phyloP scores from a whole-genome alignment of 2,888 invertebrate species.

The Fragum whitleyi region DNA sequence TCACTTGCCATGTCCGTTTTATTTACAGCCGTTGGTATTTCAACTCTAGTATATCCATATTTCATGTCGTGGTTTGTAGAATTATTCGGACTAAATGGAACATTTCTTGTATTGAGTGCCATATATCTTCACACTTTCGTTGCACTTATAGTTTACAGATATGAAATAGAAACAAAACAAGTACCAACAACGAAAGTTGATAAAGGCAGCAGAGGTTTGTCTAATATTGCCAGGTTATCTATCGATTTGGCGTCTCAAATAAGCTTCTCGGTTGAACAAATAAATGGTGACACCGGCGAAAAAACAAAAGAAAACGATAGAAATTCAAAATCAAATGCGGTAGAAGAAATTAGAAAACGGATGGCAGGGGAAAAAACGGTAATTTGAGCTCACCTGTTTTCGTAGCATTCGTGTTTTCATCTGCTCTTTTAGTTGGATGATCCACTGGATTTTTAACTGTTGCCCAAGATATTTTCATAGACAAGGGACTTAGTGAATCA shows the following conservation, averaged over 20 bases:
- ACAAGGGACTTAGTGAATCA: background rate
- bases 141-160: background rate
- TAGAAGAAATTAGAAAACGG: no score
- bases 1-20: background rate
- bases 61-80: background rate
- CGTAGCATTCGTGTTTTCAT: background rate
- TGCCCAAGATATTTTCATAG: constrained; percentile 6
- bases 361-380: no score
- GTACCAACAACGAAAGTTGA: no score
- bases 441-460: background rate
- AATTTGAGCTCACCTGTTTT: background rate
- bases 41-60: background rate
- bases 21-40: background rate
- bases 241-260: no score
- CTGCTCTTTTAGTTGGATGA: background rate
- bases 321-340: no score
- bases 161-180: background rate
- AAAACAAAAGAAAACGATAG: no score
- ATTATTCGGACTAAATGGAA: background rate
- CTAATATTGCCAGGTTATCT: no score
- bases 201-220: no score
- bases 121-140: background rate
- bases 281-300: no score
- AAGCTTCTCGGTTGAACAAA: no score
- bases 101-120: background rate